These are phyloP conservation scores for Lissonota sp. DNA, from an alignment of 2,888 invertebrate species.

Conservation along the genomic window DNA sequence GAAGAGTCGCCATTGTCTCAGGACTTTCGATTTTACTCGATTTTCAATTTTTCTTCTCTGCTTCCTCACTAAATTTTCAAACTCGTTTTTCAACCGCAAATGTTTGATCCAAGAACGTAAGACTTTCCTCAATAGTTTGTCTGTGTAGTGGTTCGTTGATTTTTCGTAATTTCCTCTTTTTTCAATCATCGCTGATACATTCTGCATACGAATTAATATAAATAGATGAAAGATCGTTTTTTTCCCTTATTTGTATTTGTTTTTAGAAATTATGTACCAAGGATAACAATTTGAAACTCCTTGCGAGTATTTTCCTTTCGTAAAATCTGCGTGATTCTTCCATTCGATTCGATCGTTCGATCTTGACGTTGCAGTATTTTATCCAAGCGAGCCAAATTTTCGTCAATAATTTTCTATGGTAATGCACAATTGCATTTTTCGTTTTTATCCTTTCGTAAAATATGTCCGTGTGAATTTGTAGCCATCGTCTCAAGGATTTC, in stretches of 20 bases:
- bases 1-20: constrained; percentile 67
- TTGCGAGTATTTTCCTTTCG: constrained; percentile 54
- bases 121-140: constrained; percentile 46
- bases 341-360: constrained; percentile 40
- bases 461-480: neutral
- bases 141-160: constrained; percentile 34
- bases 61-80: constrained; percentile 31
- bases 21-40: constrained; percentile 38
- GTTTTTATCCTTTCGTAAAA: constrained; percentile 24
- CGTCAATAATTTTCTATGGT: constrained; percentile 51
- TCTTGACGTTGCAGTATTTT: constrained; percentile 58
- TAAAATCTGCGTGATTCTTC: constrained; percentile 28
- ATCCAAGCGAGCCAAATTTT: constrained; percentile 62
- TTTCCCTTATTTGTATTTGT: neutral
- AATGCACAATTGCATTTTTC: constrained; percentile 44
- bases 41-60: constrained; percentile 37
- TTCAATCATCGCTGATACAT: constrained; percentile 25
- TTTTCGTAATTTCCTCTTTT: constrained; percentile 44
- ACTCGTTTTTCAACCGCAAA: constrained; percentile 25
- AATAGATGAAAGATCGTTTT: neutral
- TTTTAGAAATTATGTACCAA: constrained; percentile 53
- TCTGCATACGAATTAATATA: constrained; percentile 45
- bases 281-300: constrained; percentile 59
- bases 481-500: constrained; percentile 43
- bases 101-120: constrained; percentile 62